phyloP scores from a whole-genome alignment of 2,888 invertebrate genomes.

The Apamea crenata region DNA sequence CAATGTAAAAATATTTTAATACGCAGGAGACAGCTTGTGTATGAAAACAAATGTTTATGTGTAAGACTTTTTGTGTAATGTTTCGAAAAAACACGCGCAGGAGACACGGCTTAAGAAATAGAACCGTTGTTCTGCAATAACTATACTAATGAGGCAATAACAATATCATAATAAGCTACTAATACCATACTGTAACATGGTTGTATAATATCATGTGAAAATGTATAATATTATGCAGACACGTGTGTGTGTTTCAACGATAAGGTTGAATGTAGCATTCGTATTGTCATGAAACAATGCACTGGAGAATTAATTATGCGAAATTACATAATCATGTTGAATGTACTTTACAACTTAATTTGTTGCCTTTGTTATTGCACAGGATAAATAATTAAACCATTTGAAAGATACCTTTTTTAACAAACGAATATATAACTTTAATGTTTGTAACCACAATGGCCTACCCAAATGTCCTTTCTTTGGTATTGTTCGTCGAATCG shows the following conservation, averaged over 20 bases:
- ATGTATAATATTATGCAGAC: not conserved
- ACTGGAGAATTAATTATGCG: constrained; percentile 4
- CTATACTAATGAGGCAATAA: not conserved
- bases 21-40: no score
- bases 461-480: no score
- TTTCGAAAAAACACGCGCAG: no score
- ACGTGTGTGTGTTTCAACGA: not conserved
- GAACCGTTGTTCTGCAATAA: not conserved
- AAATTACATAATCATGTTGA: not conserved
- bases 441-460: no score
- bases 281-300: constrained; percentile 41
- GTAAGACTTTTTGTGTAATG: no score
- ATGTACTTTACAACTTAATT: not conserved
- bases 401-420: not conserved
- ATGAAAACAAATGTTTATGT: no score
- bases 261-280: constrained; percentile 7
- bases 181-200: constrained; percentile 11
- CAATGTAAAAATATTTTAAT: no score
- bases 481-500: no score
- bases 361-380: not conserved
- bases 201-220: constrained; percentile 9
- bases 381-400: not conserved
- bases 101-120: no score
- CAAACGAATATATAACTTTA: no score
- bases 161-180: not conserved